Conservation (phyloP, 2,888 invertebrate genomes). For the Pterostichus niger region DNA sequence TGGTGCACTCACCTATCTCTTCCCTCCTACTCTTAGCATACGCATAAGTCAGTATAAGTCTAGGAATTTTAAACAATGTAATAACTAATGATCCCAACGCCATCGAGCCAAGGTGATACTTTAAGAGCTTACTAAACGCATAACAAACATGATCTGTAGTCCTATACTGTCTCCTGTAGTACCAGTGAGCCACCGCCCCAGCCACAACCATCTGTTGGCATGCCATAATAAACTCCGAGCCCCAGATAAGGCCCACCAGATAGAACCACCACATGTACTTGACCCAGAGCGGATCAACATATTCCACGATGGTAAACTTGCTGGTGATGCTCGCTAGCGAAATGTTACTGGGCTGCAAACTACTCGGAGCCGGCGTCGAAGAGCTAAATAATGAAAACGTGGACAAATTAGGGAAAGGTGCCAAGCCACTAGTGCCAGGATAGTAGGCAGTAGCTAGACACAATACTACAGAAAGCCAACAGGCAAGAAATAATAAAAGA, state of each 20-base stretch:
- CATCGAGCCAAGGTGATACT: constrained; percentile 96
- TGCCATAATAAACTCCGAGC: constrained; percentile 95
- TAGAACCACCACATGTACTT: constrained; percentile 98
- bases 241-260: constrained; percentile 94
- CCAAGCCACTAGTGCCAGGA: constrained; percentile 73
- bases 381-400: constrained; percentile 70
- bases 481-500: constrained; percentile 88
- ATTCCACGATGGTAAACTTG: constrained; percentile 83
- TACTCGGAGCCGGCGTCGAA: constrained; percentile 63
- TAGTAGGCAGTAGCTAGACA: constrained; percentile 92
- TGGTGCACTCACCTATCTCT: constrained; percentile 84
- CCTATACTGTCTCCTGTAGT: constrained; percentile 88
- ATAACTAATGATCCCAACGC: constrained; percentile 97
- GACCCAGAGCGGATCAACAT: constrained; percentile 87
- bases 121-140: constrained; percentile 86
- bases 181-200: constrained; percentile 96
- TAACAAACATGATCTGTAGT: constrained; percentile 84
- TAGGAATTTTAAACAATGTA: constrained; percentile 94
- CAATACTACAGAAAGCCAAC: constrained; percentile 92
- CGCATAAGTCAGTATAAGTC: constrained; percentile 92
- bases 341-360: constrained; percentile 19
- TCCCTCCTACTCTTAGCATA: constrained; percentile 89
- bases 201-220: constrained; percentile 97
- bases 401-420: constrained; percentile 68
- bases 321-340: constrained; percentile 19